These are phyloP conservation scores for Dendrocincla tyrannina DNA, from an alignment of 2,797 vertebrate genomes.

Conservation along the genomic window DNA sequence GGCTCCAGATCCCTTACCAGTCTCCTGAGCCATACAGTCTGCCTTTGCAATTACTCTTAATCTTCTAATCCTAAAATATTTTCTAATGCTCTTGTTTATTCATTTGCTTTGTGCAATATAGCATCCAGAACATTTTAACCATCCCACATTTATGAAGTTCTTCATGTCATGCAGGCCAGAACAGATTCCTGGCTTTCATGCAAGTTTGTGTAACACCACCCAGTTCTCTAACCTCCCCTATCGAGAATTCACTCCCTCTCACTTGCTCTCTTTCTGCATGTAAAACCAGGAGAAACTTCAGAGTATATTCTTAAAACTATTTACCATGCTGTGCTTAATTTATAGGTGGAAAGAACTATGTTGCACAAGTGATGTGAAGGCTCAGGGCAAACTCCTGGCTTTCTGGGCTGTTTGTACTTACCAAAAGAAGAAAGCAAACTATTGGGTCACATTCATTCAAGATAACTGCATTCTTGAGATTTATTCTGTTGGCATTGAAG, in stretches of 20 bases:
- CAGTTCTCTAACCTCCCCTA: constrained; percentile 35
- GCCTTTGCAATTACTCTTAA: constrained; percentile 68
- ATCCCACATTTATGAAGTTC: constrained; percentile 64
- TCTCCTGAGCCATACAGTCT: constrained; percentile 62
- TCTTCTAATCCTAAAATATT: constrained; percentile 72
- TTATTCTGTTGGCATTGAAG: constrained; percentile 8
- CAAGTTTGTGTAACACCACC: constrained; percentile 59
- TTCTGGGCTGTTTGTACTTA: not conserved
- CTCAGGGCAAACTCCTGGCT: not conserved
- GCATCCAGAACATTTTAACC: constrained; percentile 69
- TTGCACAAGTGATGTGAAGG: not conserved
- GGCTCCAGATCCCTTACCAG: constrained; percentile 58
- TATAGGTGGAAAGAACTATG: not conserved
- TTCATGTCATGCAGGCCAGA: constrained; percentile 63
- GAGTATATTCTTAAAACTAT: not conserved
- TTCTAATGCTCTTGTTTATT: constrained; percentile 68
- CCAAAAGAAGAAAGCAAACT: not conserved
- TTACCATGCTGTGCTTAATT: not conserved
- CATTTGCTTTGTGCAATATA: constrained; percentile 70
- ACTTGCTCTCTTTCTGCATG: not conserved
- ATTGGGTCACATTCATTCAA: not conserved
- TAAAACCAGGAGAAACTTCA: not conserved
- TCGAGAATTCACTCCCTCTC: not conserved
- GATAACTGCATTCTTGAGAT: not conserved
- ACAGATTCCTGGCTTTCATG: constrained; percentile 67